Conservation (phyloP, 2,888 invertebrate genomes). For the Torymus texanus region DNA sequence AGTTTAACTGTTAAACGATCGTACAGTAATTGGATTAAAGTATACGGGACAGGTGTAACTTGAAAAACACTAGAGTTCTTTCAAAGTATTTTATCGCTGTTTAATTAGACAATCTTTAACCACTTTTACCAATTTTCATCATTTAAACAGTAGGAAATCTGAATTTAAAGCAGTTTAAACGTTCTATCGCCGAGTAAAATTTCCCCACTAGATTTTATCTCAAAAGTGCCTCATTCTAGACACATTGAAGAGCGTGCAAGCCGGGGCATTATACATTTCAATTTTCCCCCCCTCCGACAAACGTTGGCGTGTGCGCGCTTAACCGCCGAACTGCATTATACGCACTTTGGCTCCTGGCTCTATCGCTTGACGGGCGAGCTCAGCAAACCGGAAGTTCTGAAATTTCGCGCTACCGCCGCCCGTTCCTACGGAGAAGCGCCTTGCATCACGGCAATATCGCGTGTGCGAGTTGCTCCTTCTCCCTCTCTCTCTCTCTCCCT, state of each 20-base stretch:
- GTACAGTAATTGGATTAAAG: too few species aligned
- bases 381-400: slow-evolving; percentile 35
- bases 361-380: slow-evolving; percentile 3
- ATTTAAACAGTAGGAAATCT: too few species aligned
- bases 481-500: not conserved
- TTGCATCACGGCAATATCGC: not conserved
- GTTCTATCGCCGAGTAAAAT: too few species aligned
- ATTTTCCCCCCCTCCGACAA: not conserved
- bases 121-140: too few species aligned
- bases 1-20: too few species aligned
- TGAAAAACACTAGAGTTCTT: too few species aligned
- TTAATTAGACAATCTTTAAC: too few species aligned
- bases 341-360: slow-evolving; percentile 20
- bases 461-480: too few species aligned
- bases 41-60: too few species aligned
- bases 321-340: slow-evolving; percentile 14
- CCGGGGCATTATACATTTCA: slow-evolving; percentile 12
- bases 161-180: too few species aligned
- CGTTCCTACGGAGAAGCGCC: not conserved
- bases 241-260: slow-evolving; percentile 8
- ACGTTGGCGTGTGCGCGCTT: not conserved
- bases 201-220: too few species aligned
- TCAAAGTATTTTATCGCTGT: too few species aligned
- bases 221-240: not conserved
- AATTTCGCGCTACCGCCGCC: slow-evolving; percentile 16